Conservation (phyloP, 2,797 vertebrate genomes). For the Takifugu ocellatus region DNA sequence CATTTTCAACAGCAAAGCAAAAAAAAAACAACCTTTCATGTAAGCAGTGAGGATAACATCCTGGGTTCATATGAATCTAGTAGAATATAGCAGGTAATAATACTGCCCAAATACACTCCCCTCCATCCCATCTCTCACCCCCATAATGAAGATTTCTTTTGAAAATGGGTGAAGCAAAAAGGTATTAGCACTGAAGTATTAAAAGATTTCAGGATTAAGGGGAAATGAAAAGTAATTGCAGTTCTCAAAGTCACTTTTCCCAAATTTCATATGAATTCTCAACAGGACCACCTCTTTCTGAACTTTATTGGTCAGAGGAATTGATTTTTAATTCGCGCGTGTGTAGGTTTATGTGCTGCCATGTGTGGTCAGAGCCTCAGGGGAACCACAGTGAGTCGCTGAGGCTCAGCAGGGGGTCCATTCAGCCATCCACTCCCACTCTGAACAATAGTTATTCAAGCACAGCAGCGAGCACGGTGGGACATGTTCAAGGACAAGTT, state of each 20-base stretch:
- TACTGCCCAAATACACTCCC: no score
- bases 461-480: conserved; percentile 2
- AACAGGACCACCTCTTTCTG: conserved; percentile 26
- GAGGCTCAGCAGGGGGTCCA: conserved; percentile 28
- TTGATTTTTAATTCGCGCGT: background rate
- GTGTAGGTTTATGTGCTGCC: conserved; percentile 1
- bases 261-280: conserved; percentile 10
- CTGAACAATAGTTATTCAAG: background rate
- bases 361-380: background rate
- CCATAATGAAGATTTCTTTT: conserved; percentile 4
- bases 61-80: no score
- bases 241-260: conserved; percentile 16
- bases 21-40: no score
- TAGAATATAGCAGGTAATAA: no score
- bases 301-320: background rate
- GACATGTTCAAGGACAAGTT: no score
- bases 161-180: background rate
- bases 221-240: conserved; percentile 2
- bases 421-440: conserved; percentile 10
- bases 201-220: conserved; percentile 6
- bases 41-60: no score
- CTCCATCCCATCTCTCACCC: no score
- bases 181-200: conserved; percentile 9
- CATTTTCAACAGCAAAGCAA: no score
- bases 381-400: conserved; percentile 2